Evolutionary conservation across 1,140 invertebrate genomes (phyloP).

Genomic region (Habropoda laboriosa): DNA sequence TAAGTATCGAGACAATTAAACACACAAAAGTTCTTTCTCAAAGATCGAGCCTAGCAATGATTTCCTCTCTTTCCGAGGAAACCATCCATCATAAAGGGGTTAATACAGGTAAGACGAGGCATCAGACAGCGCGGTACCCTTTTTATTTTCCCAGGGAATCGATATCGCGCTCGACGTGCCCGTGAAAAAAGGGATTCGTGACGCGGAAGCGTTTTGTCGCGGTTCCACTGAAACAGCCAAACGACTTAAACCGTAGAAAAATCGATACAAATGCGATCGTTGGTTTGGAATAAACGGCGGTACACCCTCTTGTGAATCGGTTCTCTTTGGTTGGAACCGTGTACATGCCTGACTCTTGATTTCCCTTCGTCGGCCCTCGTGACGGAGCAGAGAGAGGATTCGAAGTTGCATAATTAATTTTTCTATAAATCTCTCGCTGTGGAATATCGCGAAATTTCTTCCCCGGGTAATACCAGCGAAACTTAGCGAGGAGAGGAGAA

Average conservation of each 20-base stretch:
- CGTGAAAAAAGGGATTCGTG: constrained; percentile 1
- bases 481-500: constrained; percentile 51
- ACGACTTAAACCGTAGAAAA: constrained; percentile 27
- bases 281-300: background rate
- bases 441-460: constrained; percentile 71
- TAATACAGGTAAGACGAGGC: background rate
- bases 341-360: background rate
- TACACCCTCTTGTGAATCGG: no score
- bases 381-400: background rate
- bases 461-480: constrained; percentile 66
- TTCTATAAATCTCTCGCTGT: constrained; percentile 64
- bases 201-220: constrained; percentile 17
- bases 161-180: background rate
- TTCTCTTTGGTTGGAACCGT: no score
- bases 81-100: background rate
- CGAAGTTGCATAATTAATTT: constrained; percentile 66
- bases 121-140: background rate
- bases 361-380: background rate
- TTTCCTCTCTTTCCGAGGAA: background rate
- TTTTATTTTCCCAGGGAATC: constrained; percentile 4
- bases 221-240: background rate
- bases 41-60: no score
- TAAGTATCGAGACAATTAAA: no score
- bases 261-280: constrained; percentile 42
- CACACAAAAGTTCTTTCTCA: no score